Percentiles rank a stretch among this genome's conserved stretches.
Evolutionary conservation across 2,888 invertebrate species (phyloP).

Genomic region (Pterobdella sp.): DNA sequence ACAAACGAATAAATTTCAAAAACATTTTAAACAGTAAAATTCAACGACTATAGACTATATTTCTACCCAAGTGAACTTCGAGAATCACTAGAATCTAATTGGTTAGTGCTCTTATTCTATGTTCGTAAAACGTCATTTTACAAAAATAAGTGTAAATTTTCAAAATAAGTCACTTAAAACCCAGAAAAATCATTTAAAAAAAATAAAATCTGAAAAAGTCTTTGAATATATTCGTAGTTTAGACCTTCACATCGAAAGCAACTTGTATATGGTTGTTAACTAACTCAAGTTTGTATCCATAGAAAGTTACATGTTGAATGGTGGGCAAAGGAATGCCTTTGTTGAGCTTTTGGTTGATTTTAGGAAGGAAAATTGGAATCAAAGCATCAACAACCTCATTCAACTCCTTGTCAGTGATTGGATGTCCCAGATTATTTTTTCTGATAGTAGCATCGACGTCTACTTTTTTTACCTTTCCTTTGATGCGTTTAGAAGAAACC

Average conservation of each 20-base stretch:
- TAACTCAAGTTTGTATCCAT: background rate
- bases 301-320: background rate
- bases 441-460: background rate
- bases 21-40: too few relatives aligned
- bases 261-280: background rate
- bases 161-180: too few relatives aligned
- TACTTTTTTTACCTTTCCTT: background rate
- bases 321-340: background rate
- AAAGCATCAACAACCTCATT: background rate
- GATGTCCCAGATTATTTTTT: background rate
- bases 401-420: background rate
- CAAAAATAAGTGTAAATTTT: too few relatives aligned
- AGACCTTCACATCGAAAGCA: background rate
- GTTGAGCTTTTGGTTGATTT: background rate
- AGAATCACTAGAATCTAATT: too few relatives aligned
- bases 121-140: too few relatives aligned
- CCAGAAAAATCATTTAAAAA: too few relatives aligned
- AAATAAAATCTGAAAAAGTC: too few relatives aligned
- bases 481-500: background rate
- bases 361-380: background rate
- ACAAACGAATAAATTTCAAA: too few relatives aligned
- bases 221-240: too few relatives aligned
- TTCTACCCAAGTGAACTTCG: too few relatives aligned
- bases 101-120: too few relatives aligned
- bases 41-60: too few relatives aligned